Base-by-base conservation (phyloP, 2,113 vertebrate genomes). In the Plectropomus leopardus region DNA sequence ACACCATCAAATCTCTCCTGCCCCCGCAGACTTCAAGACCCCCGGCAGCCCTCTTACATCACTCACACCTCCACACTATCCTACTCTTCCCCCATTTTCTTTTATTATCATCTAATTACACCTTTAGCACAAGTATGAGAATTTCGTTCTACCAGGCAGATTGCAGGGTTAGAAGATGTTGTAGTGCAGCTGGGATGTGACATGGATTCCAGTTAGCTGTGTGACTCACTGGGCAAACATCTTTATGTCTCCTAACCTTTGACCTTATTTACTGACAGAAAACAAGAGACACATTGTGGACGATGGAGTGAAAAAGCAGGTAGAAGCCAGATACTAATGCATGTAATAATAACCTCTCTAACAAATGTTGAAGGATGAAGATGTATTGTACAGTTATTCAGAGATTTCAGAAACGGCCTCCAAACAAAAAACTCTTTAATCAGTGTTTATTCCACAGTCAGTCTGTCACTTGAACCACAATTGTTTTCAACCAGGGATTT, bases 261-360 rank as follows among this genome's bases (percentile, higher is more conserved):
- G 66, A 86, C 78, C 63, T 80, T 64, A 61, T 87, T 92, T 83
- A 77, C 88, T 70, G 66, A 51, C 47, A 84, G 42, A 68, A 54
- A 66, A 84, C 65, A 70, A 65, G 30, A 63, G 45, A 23, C 23
- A 15, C 44, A 45, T 69, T 75, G 66, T 81, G 45, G 50, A 23
- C 30, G n/a, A 75, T 15, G 3, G 23, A 45, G 76, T 55, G 47
- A 78, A 36, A 21, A 66, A 58, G 50, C 53, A 63, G 54, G 54
- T 73, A 64, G 19, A 66, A 40, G 26, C 23, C 47, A 63, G 50
- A 58, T 15, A 28, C 28, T 53, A 60, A 68, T 15, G 9, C 45
- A 42, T 24, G 53, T 24, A 13, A 64, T 72, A 30, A 72, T 48
- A 63, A 66, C 23, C 13, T 19, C 19, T 24, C 19, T 5, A 30